Conservation (phyloP, 1,140 invertebrate genomes). For the Hormaphis cornu region DNA sequence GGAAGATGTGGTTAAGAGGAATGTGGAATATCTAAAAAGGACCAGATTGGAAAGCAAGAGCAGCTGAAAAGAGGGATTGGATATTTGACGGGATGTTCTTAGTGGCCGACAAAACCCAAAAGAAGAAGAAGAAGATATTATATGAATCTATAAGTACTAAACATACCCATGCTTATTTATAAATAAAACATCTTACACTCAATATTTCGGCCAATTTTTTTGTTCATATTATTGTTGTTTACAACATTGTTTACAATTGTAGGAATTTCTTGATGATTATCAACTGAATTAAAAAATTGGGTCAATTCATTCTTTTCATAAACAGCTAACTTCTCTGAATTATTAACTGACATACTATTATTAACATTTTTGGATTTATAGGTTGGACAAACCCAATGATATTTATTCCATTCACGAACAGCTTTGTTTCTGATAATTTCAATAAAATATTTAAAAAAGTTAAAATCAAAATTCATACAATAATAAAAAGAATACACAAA, state of each 20-base stretch:
- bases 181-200: no score
- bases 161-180: no score
- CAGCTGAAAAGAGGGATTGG: no score
- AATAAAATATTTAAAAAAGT: not conserved
- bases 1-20: no score
- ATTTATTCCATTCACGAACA: slow-evolving; percentile 3
- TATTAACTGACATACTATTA: not conserved
- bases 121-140: not conserved
- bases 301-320: not conserved
- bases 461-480: not conserved
- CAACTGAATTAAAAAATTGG: not conserved
- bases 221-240: not conserved
- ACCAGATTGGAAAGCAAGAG: no score
- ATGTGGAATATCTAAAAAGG: no score
- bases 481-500: not conserved
- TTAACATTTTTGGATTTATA: not conserved
- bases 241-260: not conserved
- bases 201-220: no score
- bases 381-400: not conserved
- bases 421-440: not conserved
- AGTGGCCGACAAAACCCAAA: no score
- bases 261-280: not conserved
- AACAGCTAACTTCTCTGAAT: not conserved
- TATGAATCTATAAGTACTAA: no score
- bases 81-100: no score